phyloP scores from a whole-genome alignment of 2,888 invertebrate species.

The Nezara viridula region DNA sequence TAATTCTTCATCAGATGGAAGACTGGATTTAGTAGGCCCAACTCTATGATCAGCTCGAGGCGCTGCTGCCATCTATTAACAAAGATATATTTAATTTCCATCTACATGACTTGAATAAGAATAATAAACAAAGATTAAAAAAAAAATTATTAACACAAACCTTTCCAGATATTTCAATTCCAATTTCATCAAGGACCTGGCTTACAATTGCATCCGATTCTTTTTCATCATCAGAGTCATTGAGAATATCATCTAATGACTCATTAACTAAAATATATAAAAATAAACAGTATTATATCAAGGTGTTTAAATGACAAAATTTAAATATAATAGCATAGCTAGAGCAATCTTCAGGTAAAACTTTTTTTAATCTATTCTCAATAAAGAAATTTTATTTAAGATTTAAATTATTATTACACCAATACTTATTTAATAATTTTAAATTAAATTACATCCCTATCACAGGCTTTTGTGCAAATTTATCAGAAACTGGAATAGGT shows the following conservation, averaged over 20 bases:
- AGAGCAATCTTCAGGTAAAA: no score
- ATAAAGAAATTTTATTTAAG: no score
- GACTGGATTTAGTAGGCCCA: constrained; percentile 72
- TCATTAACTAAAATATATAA: constrained; percentile 80
- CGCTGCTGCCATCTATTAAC: constrained; percentile 74
- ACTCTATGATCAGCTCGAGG: constrained; percentile 71
- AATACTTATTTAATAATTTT: no score
- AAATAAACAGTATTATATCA: not conserved
- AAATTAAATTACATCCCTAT: no score
- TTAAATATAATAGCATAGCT: not conserved
- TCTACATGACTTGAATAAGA: not conserved
- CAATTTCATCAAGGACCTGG: constrained; percentile 95
- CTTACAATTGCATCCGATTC: constrained; percentile 90
- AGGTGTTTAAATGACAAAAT: not conserved
- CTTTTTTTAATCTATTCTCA: no score
- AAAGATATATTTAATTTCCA: not conserved
- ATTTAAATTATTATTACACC: no score
- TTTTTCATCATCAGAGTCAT: constrained; percentile 91
- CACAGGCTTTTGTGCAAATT: no score
- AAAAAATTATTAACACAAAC: constrained; percentile 70
- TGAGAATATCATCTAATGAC: constrained; percentile 89
- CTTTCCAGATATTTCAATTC: constrained; percentile 93
- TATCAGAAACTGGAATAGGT: no score
- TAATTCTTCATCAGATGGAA: constrained; percentile 79
- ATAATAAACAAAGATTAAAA: not conserved